Evolutionary conservation across 2,888 invertebrate genomes (phyloP).

Genomic region (Machimus atricapillus): DNA sequence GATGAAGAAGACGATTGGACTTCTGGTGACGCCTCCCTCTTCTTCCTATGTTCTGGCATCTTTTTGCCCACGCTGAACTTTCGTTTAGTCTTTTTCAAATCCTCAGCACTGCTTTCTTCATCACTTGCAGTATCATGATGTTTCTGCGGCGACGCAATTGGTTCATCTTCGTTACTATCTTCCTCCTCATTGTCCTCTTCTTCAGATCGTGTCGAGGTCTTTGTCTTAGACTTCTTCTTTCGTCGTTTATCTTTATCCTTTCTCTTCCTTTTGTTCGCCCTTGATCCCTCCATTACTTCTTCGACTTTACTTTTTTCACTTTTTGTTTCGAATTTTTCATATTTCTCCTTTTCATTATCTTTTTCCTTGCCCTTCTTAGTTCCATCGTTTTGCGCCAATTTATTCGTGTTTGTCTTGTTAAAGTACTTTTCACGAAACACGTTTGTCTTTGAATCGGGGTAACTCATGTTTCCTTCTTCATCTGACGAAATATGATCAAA

Average conservation of each 20-base stretch:
- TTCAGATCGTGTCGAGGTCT: conserved; percentile 43
- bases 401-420: conserved; percentile 57
- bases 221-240: conserved; percentile 52
- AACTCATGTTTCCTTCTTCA: conserved; percentile 76
- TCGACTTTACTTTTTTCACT: conserved; percentile 47
- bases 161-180: conserved; percentile 42
- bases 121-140: background rate
- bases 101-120: conserved; percentile 1
- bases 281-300: conserved; percentile 40
- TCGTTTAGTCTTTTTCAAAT: background rate
- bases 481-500: conserved; percentile 83
- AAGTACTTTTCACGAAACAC: conserved; percentile 63
- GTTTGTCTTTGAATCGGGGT: conserved; percentile 64
- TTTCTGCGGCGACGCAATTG: background rate
- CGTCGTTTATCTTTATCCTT: conserved; percentile 61
- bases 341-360: conserved; percentile 44
- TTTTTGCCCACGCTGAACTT: conserved; percentile 30
- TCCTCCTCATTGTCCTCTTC: conserved; percentile 48
- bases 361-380: conserved; percentile 42
- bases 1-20: conserved; percentile 13
- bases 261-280: conserved; percentile 56
- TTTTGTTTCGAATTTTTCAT: conserved; percentile 45
- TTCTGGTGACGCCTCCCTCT: conserved; percentile 12
- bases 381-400: conserved; percentile 51
- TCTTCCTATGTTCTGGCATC: conserved; percentile 40